Evolutionary conservation across 1,140 invertebrate species (phyloP).

Genomic region (Parasteatoda tepidariorum): DNA sequence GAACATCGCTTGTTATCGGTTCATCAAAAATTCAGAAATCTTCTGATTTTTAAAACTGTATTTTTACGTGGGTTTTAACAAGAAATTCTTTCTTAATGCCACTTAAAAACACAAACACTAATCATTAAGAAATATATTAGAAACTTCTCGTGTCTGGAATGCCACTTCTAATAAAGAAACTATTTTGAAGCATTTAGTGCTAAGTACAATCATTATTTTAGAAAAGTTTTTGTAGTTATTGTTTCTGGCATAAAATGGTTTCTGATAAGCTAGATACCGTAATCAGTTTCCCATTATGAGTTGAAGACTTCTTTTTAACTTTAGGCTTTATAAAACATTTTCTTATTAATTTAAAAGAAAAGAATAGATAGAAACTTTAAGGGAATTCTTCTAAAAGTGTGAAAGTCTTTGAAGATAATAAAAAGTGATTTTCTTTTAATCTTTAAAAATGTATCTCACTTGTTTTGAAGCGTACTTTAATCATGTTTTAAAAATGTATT

Average conservation of each 20-base stretch:
- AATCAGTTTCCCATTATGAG: conserved; percentile 56
- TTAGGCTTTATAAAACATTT: conserved; percentile 16
- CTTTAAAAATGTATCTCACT: too few relatives aligned
- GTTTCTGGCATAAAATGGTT: conserved; percentile 22
- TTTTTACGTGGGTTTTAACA: not conserved
- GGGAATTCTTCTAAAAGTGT: conserved; percentile 15
- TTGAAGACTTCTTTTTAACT: conserved; percentile 5
- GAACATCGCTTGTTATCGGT: conserved; percentile 7
- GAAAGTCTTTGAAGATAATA: conserved; percentile 54
- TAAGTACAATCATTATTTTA: conserved; percentile 53
- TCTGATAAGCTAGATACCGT: conserved; percentile 28
- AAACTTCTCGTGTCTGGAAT: conserved; percentile 9
- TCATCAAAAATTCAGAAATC: conserved; percentile 11
- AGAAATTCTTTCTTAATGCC: not conserved
- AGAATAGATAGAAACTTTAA: conserved; percentile 20
- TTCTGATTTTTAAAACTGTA: not conserved
- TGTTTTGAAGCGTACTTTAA: too few relatives aligned
- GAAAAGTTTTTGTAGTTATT: conserved; percentile 9
- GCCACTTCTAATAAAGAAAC: conserved; percentile 52
- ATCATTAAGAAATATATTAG: conserved; percentile 53
- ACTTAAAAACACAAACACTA: conserved; percentile 16
- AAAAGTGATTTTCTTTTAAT: conserved; percentile 42
- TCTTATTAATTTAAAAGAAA: conserved; percentile 58
- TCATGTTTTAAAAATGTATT: too few relatives aligned
- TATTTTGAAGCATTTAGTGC: conserved; percentile 44